phyloP scores from a whole-genome alignment of 1,140 invertebrate species.

The Pseudomyrmex gracilis region DNA sequence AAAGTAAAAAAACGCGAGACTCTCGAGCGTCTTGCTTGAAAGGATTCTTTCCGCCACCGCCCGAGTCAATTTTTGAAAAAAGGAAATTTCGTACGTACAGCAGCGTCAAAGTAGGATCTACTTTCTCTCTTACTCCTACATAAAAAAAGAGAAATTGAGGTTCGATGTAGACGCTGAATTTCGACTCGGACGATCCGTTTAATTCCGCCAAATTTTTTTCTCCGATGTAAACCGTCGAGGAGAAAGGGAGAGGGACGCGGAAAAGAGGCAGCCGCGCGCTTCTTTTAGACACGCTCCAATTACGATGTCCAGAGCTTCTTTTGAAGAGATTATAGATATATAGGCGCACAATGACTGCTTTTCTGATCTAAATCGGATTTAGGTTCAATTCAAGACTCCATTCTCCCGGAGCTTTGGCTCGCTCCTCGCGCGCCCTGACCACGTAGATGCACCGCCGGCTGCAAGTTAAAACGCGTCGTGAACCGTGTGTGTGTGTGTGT shows the following conservation, averaged over 20 bases:
- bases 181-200: no score
- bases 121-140: no score
- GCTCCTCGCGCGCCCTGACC: conserved; percentile 58
- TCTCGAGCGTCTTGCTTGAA: conserved; percentile 3
- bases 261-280: conserved; percentile 22
- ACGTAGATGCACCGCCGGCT: conserved; percentile 43
- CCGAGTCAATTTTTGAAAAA: no score
- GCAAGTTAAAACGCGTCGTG: conserved; percentile 66
- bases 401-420: conserved; percentile 56
- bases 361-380: conserved; percentile 74
- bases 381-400: conserved; percentile 64
- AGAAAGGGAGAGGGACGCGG: no score
- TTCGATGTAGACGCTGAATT: no score
- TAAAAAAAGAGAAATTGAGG: no score
- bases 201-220: conserved; percentile 57
- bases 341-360: conserved; percentile 61
- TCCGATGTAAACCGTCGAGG: not conserved
- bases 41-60: not conserved
- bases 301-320: conserved; percentile 65
- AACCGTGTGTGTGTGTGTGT: conserved; percentile 68
- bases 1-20: not conserved
- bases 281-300: conserved; percentile 73
- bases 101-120: no score
- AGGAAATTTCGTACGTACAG: no score
- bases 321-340: conserved; percentile 69